Percentiles rank a stretch among this genome's conserved stretches.
Evolutionary conservation across 2,113 vertebrate genomes (phyloP).

Genomic region (Reinhardtius hippoglossoides): DNA sequence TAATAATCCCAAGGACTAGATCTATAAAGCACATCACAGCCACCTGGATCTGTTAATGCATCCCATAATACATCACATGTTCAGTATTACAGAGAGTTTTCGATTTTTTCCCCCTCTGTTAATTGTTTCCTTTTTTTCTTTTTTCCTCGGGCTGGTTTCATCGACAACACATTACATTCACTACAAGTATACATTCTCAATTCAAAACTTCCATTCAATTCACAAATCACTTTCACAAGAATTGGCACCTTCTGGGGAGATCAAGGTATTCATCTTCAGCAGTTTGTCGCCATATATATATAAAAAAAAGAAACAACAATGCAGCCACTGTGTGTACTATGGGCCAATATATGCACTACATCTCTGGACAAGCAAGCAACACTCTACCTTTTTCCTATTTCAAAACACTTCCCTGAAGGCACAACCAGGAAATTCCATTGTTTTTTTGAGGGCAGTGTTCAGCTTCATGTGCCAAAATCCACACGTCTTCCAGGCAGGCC

Average conservation of each 20-base stretch:
- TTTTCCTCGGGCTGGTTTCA: slow-evolving; percentile 38
- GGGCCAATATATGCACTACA: slow-evolving; percentile 49
- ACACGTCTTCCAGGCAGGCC: slow-evolving; percentile 70
- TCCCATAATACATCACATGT: slow-evolving; percentile 5
- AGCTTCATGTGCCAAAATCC: slow-evolving; percentile 77
- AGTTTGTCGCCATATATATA: slow-evolving; percentile 19
- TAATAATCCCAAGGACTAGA: slow-evolving; percentile 2
- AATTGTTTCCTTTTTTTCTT: not conserved
- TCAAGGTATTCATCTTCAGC: slow-evolving; percentile 39
- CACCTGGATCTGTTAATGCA: not conserved
- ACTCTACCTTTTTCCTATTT: slow-evolving; percentile 43
- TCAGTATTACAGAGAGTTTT: not conserved
- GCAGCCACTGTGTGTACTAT: slow-evolving; percentile 33
- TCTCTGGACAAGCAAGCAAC: slow-evolving; percentile 62
- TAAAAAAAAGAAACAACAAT: slow-evolving; percentile 1
- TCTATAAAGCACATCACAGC: not conserved
- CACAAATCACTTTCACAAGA: slow-evolving; percentile 66
- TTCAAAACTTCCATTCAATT: slow-evolving; percentile 66
- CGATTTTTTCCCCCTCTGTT: no score
- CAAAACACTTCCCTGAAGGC: slow-evolving; percentile 74
- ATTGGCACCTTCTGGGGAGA: slow-evolving; percentile 64
- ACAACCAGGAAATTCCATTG: slow-evolving; percentile 73
- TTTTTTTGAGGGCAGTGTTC: slow-evolving; percentile 77
- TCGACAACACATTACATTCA: slow-evolving; percentile 75
- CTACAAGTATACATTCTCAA: slow-evolving; percentile 71